These are phyloP conservation scores for Vimba vimba DNA, from an alignment of 2,113 vertebrate species.

Conservation along the genomic window DNA sequence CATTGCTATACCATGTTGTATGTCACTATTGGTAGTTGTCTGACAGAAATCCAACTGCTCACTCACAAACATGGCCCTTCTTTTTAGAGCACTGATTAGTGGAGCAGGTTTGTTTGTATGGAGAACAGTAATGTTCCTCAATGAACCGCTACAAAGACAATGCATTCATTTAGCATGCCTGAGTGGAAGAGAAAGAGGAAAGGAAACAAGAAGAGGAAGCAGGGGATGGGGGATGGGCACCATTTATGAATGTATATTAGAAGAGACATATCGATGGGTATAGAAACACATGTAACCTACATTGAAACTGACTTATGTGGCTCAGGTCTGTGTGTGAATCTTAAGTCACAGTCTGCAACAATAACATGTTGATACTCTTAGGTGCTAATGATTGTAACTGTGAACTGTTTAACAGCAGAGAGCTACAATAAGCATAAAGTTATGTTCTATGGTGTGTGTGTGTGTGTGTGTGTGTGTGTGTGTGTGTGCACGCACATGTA, in stretches of 20 bases:
- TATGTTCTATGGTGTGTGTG: background rate
- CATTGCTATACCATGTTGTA: background rate
- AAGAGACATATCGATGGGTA: background rate
- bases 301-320: background rate
- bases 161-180: conserved; percentile 24
- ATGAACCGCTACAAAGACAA: conserved; percentile 27
- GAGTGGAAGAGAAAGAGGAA: background rate
- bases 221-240: background rate
- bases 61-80: conserved; percentile 13
- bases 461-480: too few relatives aligned
- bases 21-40: background rate
- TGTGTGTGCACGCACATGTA: background rate
- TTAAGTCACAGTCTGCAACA: background rate
- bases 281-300: background rate
- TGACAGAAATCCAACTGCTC: background rate
- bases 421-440: background rate
- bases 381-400: background rate
- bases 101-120: conserved; percentile 3
- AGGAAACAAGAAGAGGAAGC: conserved; percentile 4
- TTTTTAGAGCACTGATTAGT: conserved; percentile 30
- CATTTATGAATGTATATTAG: background rate
- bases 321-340: conserved; percentile 3
- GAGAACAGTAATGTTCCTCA: background rate
- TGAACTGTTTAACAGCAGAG: conserved; percentile 20
- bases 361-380: background rate